Percentiles rank a stretch among this genome's conserved stretches.
These are phyloP conservation scores for Hippopotamus amphibius DNA, from an alignment of 2,113 vertebrate genomes.

Conservation along the genomic window DNA sequence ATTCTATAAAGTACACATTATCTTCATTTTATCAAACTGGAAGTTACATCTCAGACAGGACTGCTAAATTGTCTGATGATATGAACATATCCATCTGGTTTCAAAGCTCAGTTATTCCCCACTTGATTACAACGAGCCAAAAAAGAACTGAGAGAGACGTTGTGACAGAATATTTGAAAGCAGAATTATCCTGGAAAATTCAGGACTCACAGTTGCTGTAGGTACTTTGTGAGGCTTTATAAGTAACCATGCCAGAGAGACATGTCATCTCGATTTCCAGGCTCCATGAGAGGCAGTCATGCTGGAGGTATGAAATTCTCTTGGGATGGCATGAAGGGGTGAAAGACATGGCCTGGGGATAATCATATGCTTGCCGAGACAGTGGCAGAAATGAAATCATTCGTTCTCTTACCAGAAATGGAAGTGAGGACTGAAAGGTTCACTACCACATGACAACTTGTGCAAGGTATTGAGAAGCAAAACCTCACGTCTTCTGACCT, in stretches of 20 bases:
- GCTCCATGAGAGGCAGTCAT: not conserved
- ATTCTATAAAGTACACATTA: not conserved
- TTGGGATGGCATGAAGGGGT: not conserved
- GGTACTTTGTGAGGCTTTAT: not conserved
- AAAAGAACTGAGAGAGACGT: not conserved
- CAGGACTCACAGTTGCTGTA: not conserved
- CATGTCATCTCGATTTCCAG: not conserved
- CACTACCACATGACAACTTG: not conserved
- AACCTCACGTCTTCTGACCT: not conserved
- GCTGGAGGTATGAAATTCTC: not conserved
- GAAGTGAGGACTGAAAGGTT: not conserved
- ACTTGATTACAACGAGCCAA: not conserved
- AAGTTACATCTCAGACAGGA: not conserved
- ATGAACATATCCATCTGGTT: not conserved
- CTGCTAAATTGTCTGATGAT: not conserved
- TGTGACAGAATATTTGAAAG: constrained; percentile 17
- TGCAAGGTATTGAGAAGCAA: not conserved
- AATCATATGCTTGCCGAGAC: not conserved
- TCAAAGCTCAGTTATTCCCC: not conserved
- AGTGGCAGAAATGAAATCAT: not conserved
- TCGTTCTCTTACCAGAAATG: not conserved
- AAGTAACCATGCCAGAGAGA: not conserved
- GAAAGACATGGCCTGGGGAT: not conserved
- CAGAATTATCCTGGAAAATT: not conserved
- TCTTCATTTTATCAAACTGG: not conserved